Evolutionary conservation across 1,140 invertebrate species (phyloP).

Genomic region (Cepaea nemoralis): DNA sequence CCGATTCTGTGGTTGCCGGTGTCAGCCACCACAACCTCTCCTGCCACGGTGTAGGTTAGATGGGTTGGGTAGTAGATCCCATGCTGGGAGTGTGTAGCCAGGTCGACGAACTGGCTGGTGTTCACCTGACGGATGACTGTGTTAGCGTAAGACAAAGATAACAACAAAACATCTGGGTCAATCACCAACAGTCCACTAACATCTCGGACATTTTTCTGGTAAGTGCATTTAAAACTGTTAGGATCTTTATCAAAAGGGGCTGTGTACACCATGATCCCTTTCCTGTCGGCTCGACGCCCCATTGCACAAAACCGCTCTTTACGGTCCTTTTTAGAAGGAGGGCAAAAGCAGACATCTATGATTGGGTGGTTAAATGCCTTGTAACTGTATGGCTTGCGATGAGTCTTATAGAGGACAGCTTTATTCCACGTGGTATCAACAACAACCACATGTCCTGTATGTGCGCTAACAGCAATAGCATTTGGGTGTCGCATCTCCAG

Average conservation of each 20-base stretch:
- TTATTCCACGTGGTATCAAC: conserved; percentile 32
- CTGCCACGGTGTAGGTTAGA: background rate
- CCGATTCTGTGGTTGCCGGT: conserved; percentile 33
- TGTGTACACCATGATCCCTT: conserved; percentile 22
- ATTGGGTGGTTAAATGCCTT: conserved; percentile 27
- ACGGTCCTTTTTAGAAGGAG: background rate
- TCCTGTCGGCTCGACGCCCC: conserved; percentile 9
- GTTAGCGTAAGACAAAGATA: conserved; percentile 25
- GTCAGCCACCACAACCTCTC: conserved; percentile 22
- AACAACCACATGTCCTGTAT: conserved; percentile 22
- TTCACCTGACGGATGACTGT: conserved; percentile 3
- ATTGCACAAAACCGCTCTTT: conserved; percentile 9
- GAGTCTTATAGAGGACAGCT: conserved; percentile 27
- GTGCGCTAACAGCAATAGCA: conserved; percentile 22
- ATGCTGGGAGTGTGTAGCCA: conserved; percentile 16
- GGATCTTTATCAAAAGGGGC: conserved; percentile 18
- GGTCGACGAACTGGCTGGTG: conserved; percentile 20
- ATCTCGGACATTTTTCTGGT: conserved; percentile 22
- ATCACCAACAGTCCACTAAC: conserved; percentile 15
- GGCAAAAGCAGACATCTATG: conserved; percentile 27
- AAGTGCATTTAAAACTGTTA: background rate
- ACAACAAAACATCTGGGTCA: background rate
- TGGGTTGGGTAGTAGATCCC: conserved; percentile 33
- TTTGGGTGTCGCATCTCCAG: conserved; percentile 15
- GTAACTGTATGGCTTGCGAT: background rate